Evolutionary conservation across 1,140 invertebrate species (phyloP).

Genomic region (Drosophila tani): DNA sequence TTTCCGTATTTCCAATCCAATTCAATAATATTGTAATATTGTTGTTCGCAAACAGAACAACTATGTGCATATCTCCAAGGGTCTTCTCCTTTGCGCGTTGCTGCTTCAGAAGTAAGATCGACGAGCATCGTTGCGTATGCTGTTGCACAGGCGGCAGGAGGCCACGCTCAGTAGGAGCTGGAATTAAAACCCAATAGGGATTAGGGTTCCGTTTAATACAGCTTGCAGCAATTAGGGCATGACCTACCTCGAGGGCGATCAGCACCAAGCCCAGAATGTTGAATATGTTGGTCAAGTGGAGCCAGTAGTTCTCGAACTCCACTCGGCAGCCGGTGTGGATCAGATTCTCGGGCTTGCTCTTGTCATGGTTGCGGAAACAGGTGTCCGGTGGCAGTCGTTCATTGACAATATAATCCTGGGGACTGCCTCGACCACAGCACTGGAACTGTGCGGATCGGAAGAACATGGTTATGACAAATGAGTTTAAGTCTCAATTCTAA

Average conservation of each 20-base stretch:
- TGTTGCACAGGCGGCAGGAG: slow-evolving; percentile 75
- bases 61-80: neutral
- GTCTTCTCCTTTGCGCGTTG: neutral
- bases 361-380: slow-evolving; percentile 73
- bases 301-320: slow-evolving; percentile 79
- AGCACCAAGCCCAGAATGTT: slow-evolving; percentile 70
- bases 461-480: neutral
- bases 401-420: slow-evolving; percentile 75
- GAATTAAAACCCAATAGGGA: slow-evolving; percentile 3
- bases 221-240: too few species aligned
- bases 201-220: neutral
- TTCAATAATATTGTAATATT: slow-evolving; percentile 16
- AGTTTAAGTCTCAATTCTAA: neutral
- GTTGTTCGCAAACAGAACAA: slow-evolving; percentile 10
- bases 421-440: slow-evolving; percentile 86
- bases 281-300: slow-evolving; percentile 53
- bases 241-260: slow-evolving; percentile 64
- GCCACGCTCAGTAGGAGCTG: slow-evolving; percentile 66
- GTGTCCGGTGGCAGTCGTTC: slow-evolving; percentile 44
- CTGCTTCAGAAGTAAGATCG: slow-evolving; percentile 59
- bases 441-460: slow-evolving; percentile 75
- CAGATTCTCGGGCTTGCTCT: slow-evolving; percentile 64
- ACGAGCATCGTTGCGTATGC: slow-evolving; percentile 76
- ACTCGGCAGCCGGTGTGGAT: slow-evolving; percentile 73
- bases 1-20: neutral